A percentile compares a stretch with the other conserved stretches of the same genome.
phyloP scores from a whole-genome alignment of 2,113 vertebrate species.

The Erinaceus europaeus region DNA sequence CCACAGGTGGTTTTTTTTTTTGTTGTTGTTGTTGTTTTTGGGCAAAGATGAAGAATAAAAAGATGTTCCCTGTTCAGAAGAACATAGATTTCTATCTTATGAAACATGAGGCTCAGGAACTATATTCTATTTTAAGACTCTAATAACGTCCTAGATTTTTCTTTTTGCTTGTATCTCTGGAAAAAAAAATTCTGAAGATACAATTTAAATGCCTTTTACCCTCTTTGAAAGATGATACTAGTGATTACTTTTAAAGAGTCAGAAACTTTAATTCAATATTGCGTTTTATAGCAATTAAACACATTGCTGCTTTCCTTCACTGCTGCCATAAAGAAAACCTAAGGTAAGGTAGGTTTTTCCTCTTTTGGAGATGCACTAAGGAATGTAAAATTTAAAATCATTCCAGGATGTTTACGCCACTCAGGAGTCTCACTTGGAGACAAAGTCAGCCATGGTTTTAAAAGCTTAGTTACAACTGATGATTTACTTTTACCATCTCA shows the following conservation, averaged over 20 bases:
- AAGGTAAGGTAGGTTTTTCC: not conserved
- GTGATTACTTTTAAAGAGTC: not conserved
- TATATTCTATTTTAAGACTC: not conserved
- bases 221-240: not conserved
- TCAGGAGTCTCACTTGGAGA: slow-evolving; percentile 11
- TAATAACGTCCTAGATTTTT: not conserved
- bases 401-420: not conserved
- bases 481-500: slow-evolving; percentile 22
- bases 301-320: not conserved
- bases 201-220: not conserved
- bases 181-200: not conserved
- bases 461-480: slow-evolving; percentile 25
- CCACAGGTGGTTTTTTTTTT: too few species aligned
- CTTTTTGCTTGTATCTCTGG: not conserved
- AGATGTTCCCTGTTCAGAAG: not conserved
- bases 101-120: not conserved
- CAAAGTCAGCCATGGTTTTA: slow-evolving; percentile 29
- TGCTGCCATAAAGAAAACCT: slow-evolving; percentile 26
- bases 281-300: slow-evolving; percentile 9
- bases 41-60: not conserved
- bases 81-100: not conserved
- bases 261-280: slow-evolving; percentile 21
- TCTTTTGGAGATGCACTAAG: too few species aligned
- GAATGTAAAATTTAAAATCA: too few species aligned
- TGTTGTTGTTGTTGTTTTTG: too few species aligned